Conservation (phyloP, 1,140 invertebrate genomes). For the Grapholita molesta region DNA sequence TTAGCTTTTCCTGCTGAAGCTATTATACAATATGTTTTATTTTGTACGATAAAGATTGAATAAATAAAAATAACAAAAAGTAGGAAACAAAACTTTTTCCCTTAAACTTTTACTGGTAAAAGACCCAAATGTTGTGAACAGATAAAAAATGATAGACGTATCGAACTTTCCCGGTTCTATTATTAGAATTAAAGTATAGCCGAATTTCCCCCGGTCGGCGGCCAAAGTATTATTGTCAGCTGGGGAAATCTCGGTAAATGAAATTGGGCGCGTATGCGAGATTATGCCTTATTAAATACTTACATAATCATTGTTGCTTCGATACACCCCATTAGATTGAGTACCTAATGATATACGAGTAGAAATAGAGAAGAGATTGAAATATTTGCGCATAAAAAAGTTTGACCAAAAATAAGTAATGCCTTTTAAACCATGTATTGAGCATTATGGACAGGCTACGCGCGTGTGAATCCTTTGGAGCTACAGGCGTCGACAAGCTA, state of each 20-base stretch:
- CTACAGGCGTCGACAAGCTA: no score
- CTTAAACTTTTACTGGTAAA: neutral
- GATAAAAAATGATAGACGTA: neutral
- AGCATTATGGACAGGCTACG: no score
- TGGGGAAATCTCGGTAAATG: conserved; percentile 32
- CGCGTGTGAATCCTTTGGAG: no score
- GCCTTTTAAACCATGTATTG: no score
- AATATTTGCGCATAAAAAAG: no score
- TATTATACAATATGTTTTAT: no score
- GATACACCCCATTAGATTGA: neutral
- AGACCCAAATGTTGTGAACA: neutral
- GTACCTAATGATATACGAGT: no score
- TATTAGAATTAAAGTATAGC: conserved; percentile 2
- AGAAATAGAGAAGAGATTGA: no score
- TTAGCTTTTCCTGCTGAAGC: no score
- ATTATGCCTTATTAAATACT: neutral
- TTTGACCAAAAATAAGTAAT: no score
- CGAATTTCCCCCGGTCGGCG: neutral
- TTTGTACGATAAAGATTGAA: no score
- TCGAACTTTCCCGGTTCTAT: neutral
- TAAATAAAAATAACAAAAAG: neutral
- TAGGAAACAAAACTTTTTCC: neutral
- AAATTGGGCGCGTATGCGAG: neutral
- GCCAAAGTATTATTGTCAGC: conserved; percentile 29
- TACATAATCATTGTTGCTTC: neutral